Evolutionary conservation across 1,140 invertebrate genomes (phyloP), one percentile per base, ranked within the genome.

Genomic region (Hyles vespertilio): DNA sequence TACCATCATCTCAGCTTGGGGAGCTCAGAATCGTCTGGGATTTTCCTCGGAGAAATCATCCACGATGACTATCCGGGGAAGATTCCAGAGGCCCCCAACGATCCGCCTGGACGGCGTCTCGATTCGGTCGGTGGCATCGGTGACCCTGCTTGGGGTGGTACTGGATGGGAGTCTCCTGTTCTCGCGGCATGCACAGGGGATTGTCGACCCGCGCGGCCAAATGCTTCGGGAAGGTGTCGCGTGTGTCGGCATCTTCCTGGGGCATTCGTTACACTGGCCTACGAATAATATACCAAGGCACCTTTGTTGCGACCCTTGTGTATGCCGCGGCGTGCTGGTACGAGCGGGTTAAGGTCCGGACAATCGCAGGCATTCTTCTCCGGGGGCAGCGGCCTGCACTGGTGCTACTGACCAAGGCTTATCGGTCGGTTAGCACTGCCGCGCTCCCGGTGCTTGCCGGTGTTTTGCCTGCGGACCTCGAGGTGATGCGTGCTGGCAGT

Each of bases 401-500:
- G 32, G 40, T 74, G 0, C 12, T 65, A 2, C 48, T 77, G 51
- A 40, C 36, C 5, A 40, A 40, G 8, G 70, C 69, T 3, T 81
- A 72, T 47, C 51, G 66, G 43, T 70, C 67, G 11, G 53, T 52
- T 32, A 65, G 63, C 34, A 63, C 70, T 5, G 62, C 59, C 5
- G 74, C 68, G 3, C 48, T 76, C 33, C 57, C 59, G 0, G 77
- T 78, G 8, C 49, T 81, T 4, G 73, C 72, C 5, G 74, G 67
- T 0, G 58, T 74, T 5, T 57, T 74, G 11, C 72, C 73, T 5
- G 69, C 74, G 2, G 73, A 77, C 58, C 58, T 79, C 22, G 67
- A 66, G 49, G 74, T 69, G 5, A 50, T 63, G 3, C 58, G 69
- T 56, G 66, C 69, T n/a, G 71, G 68, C 51, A 46, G 93, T 33